Evolutionary conservation across 2,888 invertebrate species (phyloP).

Genomic region (Dorcus parallelipipedus): DNA sequence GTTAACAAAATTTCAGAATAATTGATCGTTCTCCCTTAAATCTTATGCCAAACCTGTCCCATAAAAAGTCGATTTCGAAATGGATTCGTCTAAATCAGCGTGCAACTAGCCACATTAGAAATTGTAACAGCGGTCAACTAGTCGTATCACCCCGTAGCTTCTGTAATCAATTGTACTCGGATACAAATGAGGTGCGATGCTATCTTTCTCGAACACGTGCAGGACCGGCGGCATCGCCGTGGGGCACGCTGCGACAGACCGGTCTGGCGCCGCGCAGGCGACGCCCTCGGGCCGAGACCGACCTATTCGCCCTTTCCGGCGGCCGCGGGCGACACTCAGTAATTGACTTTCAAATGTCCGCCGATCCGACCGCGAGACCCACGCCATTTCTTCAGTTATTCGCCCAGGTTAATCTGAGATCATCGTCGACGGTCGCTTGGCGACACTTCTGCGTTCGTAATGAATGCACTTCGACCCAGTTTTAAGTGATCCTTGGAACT

Average conservation of each 20-base stretch:
- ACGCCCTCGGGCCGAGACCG: conserved; percentile 36
- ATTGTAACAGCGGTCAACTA: too few species aligned
- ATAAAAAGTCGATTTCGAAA: neutral
- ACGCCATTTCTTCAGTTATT: conserved; percentile 17
- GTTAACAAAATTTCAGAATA: too few species aligned
- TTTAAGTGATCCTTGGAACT: too few species aligned
- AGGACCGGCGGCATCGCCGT: conserved; percentile 20
- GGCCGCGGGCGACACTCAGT: conserved; percentile 31
- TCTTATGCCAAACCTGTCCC: neutral
- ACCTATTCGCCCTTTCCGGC: conserved; percentile 39
- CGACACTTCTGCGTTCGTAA: too few species aligned
- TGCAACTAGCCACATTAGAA: neutral
- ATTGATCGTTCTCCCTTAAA: too few species aligned
- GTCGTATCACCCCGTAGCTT: neutral
- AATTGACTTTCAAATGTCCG: conserved; percentile 40
- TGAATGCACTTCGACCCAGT: too few species aligned
- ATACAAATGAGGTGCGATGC: conserved; percentile 24
- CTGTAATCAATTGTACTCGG: conserved; percentile 17
- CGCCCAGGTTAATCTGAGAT: neutral
- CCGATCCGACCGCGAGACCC: conserved; percentile 20
- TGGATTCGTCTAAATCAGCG: neutral
- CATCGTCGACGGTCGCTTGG: neutral
- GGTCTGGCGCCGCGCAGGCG: conserved; percentile 41
- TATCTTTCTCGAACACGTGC: conserved; percentile 27
- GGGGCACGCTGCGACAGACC: conserved; percentile 17